These are phyloP conservation scores for Tragelaphus buxtoni DNA, from an alignment of 2,113 vertebrate species.

Conservation along the genomic window DNA sequence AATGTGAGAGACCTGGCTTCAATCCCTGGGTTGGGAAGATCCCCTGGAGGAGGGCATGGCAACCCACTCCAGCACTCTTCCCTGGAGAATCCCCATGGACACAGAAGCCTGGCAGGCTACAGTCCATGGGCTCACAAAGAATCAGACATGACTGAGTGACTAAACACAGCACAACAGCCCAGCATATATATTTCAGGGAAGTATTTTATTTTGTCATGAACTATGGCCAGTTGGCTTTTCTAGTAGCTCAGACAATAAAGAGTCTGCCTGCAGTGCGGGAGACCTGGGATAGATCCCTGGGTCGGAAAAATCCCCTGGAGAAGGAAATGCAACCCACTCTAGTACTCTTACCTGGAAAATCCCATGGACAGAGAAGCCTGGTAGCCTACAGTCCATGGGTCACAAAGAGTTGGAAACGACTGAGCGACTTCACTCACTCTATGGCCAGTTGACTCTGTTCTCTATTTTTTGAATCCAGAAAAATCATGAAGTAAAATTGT, in stretches of 20 bases:
- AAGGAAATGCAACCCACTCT: neutral
- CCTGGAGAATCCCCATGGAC: neutral
- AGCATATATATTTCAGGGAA: neutral
- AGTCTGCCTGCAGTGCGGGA: neutral
- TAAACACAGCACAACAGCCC: neutral
- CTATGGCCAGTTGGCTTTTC: neutral
- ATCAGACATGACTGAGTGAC: neutral
- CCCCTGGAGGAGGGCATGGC: neutral
- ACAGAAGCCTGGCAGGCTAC: neutral
- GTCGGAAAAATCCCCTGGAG: accelerated
- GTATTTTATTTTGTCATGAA: neutral
- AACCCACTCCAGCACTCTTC: neutral
- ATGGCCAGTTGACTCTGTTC: neutral
- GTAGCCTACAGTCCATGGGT: neutral
- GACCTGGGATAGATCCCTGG: neutral
- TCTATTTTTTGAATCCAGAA: slow-evolving; percentile 7
- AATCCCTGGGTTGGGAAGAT: neutral
- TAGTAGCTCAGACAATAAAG: neutral
- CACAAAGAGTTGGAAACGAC: neutral
- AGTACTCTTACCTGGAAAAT: neutral
- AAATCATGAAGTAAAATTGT: neutral
- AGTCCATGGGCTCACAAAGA: neutral
- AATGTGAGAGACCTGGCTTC: neutral
- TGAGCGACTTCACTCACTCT: neutral
- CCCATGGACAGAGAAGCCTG: neutral